Evolutionary conservation across 2,113 vertebrate species (phyloP).

Genomic region (Clarias magur): DNA sequence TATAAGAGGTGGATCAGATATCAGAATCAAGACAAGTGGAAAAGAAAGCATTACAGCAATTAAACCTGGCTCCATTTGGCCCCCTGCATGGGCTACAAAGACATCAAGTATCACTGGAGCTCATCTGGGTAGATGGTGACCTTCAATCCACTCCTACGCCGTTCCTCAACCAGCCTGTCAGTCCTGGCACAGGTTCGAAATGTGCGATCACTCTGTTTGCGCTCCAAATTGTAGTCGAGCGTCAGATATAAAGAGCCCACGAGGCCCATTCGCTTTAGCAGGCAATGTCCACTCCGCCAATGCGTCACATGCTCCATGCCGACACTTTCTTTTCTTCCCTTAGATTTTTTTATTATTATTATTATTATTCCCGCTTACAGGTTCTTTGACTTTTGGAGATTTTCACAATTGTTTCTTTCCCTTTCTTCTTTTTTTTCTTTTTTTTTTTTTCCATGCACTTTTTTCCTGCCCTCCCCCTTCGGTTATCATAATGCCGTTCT

Average conservation of each 20-base stretch:
- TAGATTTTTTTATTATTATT: constrained; percentile 27
- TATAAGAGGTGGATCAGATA: constrained; percentile 50
- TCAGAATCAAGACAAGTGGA: constrained; percentile 35
- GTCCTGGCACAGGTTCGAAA: constrained; percentile 62
- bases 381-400: constrained; percentile 66
- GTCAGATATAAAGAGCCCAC: constrained; percentile 76
- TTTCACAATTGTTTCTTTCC: constrained; percentile 68
- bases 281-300: constrained; percentile 65
- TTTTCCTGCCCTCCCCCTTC: constrained; percentile 42
- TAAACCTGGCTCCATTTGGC: constrained; percentile 34
- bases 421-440: constrained; percentile 46
- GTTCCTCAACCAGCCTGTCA: constrained; percentile 71
- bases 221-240: constrained; percentile 74
- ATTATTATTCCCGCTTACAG: constrained; percentile 46
- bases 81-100: constrained; percentile 26
- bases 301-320: constrained; percentile 74
- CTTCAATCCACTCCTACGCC: constrained; percentile 54
- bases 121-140: constrained; percentile 52
- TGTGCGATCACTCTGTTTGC: constrained; percentile 63
- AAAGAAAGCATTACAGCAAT: constrained; percentile 43
- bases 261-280: constrained; percentile 69
- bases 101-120: constrained; percentile 41
- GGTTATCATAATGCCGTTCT: constrained; percentile 49
- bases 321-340: constrained; percentile 64
- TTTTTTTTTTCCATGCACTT: constrained; percentile 30